Conservation (phyloP, 2,888 invertebrate species). For the Callyntrura sp. region DNA sequence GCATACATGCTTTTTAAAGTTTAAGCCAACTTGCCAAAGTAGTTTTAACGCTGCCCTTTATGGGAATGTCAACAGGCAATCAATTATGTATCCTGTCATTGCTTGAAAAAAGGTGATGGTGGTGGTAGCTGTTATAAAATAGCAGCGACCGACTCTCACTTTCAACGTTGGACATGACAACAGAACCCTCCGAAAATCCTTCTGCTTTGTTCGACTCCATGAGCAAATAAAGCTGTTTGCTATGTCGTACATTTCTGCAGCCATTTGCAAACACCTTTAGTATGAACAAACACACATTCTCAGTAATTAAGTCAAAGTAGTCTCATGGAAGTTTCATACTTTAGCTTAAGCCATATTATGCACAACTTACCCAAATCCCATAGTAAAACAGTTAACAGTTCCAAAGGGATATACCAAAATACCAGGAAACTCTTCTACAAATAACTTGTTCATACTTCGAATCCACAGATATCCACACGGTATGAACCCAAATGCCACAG, state of each 20-base stretch:
- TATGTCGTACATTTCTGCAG: slow-evolving; percentile 67
- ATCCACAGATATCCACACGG: slow-evolving; percentile 67
- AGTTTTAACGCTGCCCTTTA: no score
- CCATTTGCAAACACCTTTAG: slow-evolving; percentile 58
- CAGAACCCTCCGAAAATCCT: slow-evolving; percentile 58
- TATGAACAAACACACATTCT: not conserved
- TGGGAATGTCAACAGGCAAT: slow-evolving; percentile 66
- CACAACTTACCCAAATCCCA: slow-evolving; percentile 52
- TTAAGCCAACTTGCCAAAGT: no score
- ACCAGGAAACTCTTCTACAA: slow-evolving; percentile 66
- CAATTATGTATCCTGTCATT: slow-evolving; percentile 64
- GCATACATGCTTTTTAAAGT: no score
- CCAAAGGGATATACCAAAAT: slow-evolving; percentile 66
- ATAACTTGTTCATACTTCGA: slow-evolving; percentile 65
- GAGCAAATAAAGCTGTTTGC: slow-evolving; percentile 57
- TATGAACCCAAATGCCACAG: slow-evolving; percentile 48
- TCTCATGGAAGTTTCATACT: not conserved
- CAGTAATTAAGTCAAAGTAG: not conserved
- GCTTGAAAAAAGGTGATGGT: slow-evolving; percentile 69
- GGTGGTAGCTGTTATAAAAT: slow-evolving; percentile 57
- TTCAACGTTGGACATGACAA: slow-evolving; percentile 61
- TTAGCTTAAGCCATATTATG: not conserved
- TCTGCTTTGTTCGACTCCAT: slow-evolving; percentile 69
- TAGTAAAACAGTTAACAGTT: slow-evolving; percentile 53
- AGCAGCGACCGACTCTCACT: slow-evolving; percentile 56